Conservation (phyloP, 2,113 vertebrate species). For the Pygoscelis antarcticus region DNA sequence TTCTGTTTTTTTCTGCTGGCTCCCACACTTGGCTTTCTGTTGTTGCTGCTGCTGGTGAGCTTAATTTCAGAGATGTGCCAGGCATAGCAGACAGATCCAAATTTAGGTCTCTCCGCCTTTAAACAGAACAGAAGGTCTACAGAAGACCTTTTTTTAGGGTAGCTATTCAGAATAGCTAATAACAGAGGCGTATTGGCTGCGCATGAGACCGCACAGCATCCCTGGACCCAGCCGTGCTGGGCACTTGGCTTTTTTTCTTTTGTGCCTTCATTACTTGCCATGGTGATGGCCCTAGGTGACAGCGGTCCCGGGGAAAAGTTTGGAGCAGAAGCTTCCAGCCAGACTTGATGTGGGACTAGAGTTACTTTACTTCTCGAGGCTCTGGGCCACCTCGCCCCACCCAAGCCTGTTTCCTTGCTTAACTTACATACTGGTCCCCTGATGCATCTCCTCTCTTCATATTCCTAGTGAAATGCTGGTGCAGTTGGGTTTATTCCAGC, state of each 20-base stretch:
- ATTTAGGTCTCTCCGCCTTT: not conserved
- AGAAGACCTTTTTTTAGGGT: not conserved
- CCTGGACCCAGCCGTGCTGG: not conserved
- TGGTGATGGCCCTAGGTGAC: not conserved
- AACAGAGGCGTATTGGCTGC: not conserved
- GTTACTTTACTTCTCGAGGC: not conserved
- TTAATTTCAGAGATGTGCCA: constrained; percentile 20
- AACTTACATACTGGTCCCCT: not conserved
- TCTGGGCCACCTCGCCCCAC: not conserved
- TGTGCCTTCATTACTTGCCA: not conserved
- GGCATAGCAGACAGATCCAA: constrained; percentile 10
- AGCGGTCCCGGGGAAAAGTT: not conserved
- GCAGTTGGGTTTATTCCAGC: not conserved
- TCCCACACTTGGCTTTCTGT: not conserved
- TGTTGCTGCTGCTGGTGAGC: constrained; percentile 14
- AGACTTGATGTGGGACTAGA: not conserved
- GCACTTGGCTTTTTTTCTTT: not conserved
- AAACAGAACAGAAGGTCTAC: constrained; percentile 19
- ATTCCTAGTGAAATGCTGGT: not conserved
- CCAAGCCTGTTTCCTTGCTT: not conserved
- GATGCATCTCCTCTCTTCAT: not conserved
- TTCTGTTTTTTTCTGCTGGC: not conserved
- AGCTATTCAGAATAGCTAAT: not conserved
- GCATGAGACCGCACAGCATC: not conserved
- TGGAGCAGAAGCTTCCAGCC: not conserved